Evolutionary conservation across 2,888 invertebrate species (phyloP).

Genomic region (Barypeithes pellucidus): DNA sequence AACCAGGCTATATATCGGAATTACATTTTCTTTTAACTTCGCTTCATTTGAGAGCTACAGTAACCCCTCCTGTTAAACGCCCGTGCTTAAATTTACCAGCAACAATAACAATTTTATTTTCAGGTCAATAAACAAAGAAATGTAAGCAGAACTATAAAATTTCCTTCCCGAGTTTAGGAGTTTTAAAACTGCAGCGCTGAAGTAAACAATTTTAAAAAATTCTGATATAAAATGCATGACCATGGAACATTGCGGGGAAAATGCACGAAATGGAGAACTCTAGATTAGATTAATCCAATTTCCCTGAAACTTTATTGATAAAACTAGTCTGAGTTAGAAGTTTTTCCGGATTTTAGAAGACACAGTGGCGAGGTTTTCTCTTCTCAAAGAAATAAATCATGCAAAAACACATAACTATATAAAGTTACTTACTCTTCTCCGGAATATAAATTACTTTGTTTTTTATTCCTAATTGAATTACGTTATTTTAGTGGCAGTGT

Average conservation of each 20-base stretch:
- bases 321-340: constrained; percentile 57
- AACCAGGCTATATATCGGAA: too few species aligned
- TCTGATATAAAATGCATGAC: constrained; percentile 55
- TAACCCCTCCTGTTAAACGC: too few species aligned
- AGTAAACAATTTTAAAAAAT: constrained; percentile 55
- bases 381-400: constrained; percentile 12
- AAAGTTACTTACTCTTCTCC: constrained; percentile 11
- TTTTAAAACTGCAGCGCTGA: constrained; percentile 48
- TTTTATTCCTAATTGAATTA: background rate
- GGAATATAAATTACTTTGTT: constrained; percentile 15
- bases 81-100: background rate
- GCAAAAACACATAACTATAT: constrained; percentile 21
- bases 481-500: too few species aligned
- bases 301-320: constrained; percentile 59
- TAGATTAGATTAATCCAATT: constrained; percentile 61
- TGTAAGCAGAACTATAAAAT: constrained; percentile 52
- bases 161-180: constrained; percentile 39
- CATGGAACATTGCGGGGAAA: constrained; percentile 49
- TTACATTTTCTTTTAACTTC: too few species aligned
- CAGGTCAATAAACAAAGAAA: constrained; percentile 42
- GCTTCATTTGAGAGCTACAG: too few species aligned
- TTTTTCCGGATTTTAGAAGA: constrained; percentile 37
- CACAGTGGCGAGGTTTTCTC: constrained; percentile 22
- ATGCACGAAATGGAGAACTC: constrained; percentile 47
- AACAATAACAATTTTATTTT: constrained; percentile 46